These are phyloP conservation scores for Amiota minor DNA, from an alignment of 2,888 invertebrate species.

Conservation along the genomic window DNA sequence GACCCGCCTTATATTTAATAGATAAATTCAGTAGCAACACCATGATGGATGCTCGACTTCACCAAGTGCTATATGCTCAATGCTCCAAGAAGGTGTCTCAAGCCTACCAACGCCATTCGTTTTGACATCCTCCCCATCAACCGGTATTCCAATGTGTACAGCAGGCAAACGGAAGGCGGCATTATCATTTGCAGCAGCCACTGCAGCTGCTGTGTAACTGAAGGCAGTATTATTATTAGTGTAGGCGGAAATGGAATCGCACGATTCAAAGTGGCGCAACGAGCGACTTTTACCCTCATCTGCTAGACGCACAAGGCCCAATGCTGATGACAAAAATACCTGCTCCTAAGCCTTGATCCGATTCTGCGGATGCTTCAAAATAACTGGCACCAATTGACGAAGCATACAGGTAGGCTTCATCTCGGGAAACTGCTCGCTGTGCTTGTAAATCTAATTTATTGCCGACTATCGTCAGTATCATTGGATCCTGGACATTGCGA, in stretches of 20 bases:
- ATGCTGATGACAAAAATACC: constrained; percentile 81
- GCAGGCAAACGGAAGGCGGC: constrained; percentile 68
- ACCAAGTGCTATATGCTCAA: constrained; percentile 80
- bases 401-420: constrained; percentile 85
- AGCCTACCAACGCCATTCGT: constrained; percentile 79
- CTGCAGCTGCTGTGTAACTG: constrained; percentile 56
- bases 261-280: constrained; percentile 78
- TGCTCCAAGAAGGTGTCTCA: constrained; percentile 79
- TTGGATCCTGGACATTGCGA: constrained; percentile 84
- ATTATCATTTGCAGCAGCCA: constrained; percentile 49
- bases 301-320: constrained; percentile 77
- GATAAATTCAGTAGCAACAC: constrained; percentile 76
- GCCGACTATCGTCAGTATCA: constrained; percentile 87
- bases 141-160: constrained; percentile 71
- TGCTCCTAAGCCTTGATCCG: constrained; percentile 85
- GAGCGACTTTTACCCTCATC: constrained; percentile 75
- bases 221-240: constrained; percentile 66
- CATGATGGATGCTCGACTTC: constrained; percentile 77
- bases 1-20: not conserved
- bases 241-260: constrained; percentile 73
- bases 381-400: constrained; percentile 87
- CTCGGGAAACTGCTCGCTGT: constrained; percentile 78
- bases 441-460: constrained; percentile 87
- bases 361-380: constrained; percentile 88
- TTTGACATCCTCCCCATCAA: constrained; percentile 76